Evolutionary conservation across 2,797 vertebrate genomes (phyloP), one percentile per base, ranked within the genome.

Genomic region (Caiman crocodilus): DNA sequence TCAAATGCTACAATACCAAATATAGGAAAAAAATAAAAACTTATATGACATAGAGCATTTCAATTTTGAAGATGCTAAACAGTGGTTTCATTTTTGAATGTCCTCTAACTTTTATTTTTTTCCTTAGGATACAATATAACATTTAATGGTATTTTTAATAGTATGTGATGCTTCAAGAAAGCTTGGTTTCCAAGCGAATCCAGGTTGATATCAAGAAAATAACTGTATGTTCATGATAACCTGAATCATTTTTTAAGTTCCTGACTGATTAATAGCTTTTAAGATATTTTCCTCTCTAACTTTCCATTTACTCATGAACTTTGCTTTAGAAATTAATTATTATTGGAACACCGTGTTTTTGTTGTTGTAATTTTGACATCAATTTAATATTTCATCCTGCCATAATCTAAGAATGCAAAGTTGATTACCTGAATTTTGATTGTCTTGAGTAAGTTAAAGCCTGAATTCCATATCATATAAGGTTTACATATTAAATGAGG

Each of bases 401-500:
- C 87, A 5, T 64, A 93, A 89, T 82, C 87, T 87, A 74, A 1
- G 1, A 28, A 93, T 76, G 30, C 82, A 58, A 56, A 89, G 61
- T 65, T 67, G 80, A 79, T 82, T 28, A 16, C 8, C n/a, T 85
- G 21, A 50, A 76, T 89, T 85, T 91, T 76, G 57, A 14, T 88
- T 81, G 10, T 63, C 55, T 42, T 85, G 42, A 82, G 79, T 61
- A 85, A 79, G 57, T 94, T 75, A 88, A 87, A 92, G 4, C 35
- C 60, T 82, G 76, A 89, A 76, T 87, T 87, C 14, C 9, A 17
- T 86, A 56, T 82, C 76, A 79, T 64, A 18, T 76, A 88, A 95
- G 79, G 85, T 96, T 96, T 97, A 86, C 87, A 76, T 97, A 95
- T 95, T 89, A 94, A 94, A 92, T 89, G 23, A 96, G 67, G 21